phyloP scores from a whole-genome alignment of 2,888 invertebrate species.

The Panzeria rudis region DNA sequence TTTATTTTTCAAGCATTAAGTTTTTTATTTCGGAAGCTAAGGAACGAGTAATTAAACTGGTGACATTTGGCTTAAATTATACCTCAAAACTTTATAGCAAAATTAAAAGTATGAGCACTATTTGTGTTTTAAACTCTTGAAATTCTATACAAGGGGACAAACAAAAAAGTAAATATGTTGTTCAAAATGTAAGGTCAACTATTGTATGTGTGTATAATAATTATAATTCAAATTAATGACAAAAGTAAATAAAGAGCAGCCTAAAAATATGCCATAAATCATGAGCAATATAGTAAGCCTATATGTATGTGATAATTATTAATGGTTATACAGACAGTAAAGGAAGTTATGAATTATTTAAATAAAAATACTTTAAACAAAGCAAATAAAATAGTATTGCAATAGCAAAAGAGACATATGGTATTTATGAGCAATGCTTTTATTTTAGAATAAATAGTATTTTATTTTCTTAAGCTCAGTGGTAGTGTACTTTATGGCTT shows the following conservation, averaged over 20 bases:
- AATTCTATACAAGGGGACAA: not conserved
- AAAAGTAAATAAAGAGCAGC: not conserved
- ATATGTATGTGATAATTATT: conserved; percentile 5
- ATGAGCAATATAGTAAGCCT: not conserved
- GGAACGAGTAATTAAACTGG: conserved; percentile 62
- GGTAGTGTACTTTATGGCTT: not conserved
- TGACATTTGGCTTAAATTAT: conserved; percentile 67
- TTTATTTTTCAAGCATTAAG: conserved; percentile 18
- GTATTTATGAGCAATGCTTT: not conserved
- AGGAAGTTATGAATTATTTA: not conserved
- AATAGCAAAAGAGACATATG: not conserved
- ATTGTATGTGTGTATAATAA: conserved; percentile 5
- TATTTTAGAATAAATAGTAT: not conserved
- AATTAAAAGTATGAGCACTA: conserved; percentile 13
- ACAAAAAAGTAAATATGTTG: not conserved
- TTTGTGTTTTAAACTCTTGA: not conserved
- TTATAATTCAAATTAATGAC: conserved; percentile 6
- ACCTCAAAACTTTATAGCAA: conserved; percentile 23
- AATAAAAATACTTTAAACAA: conserved; percentile 6
- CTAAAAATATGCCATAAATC: conserved; percentile 30
- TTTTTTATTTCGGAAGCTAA: conserved; percentile 2
- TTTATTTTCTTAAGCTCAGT: not conserved
- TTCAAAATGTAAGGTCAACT: conserved; percentile 32
- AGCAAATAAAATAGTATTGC: not conserved
- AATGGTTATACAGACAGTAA: conserved; percentile 21